Evolutionary conservation across 1,140 invertebrate genomes (phyloP).

Genomic region (Euwallacea fornicatus): DNA sequence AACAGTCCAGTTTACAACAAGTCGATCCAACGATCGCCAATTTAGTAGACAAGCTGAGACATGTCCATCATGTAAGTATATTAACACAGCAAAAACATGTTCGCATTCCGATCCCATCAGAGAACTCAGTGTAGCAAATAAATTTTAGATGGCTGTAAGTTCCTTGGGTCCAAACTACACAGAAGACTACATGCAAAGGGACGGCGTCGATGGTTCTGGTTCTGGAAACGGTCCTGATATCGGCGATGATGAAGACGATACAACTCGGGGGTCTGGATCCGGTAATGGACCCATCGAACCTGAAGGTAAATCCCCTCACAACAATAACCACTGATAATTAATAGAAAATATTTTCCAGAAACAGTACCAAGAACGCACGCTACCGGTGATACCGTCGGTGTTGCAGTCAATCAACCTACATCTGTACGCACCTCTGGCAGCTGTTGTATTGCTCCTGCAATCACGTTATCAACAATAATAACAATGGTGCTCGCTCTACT

Average conservation of each 20-base stretch:
- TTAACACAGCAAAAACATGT: neutral
- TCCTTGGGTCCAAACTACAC: conserved; percentile 47
- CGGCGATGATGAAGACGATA: conserved; percentile 44
- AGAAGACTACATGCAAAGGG: conserved; percentile 49
- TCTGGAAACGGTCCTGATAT: conserved; percentile 49
- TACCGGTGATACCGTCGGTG: too few relatives aligned
- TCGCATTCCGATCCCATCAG: neutral
- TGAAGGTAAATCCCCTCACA: conserved; percentile 31
- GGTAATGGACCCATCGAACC: conserved; percentile 42
- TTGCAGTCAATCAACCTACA: too few relatives aligned
- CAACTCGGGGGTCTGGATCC: conserved; percentile 47
- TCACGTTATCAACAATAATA: too few relatives aligned
- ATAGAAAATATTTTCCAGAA: too few relatives aligned
- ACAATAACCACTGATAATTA: too few relatives aligned
- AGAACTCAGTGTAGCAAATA: neutral
- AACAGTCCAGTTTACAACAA: conserved; percentile 54
- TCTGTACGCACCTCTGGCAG: too few relatives aligned
- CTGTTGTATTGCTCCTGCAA: too few relatives aligned
- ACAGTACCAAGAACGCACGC: too few relatives aligned
- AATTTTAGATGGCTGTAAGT: conserved; percentile 47
- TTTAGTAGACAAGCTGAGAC: conserved; percentile 65
- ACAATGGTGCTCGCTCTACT: too few relatives aligned
- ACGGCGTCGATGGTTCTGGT: conserved; percentile 51
- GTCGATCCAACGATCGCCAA: conserved; percentile 60
- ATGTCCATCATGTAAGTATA: conserved; percentile 64